Percentiles rank a stretch among this genome's conserved stretches.
phyloP scores from a whole-genome alignment of 2,113 vertebrate species.

The Procavia capensis region DNA sequence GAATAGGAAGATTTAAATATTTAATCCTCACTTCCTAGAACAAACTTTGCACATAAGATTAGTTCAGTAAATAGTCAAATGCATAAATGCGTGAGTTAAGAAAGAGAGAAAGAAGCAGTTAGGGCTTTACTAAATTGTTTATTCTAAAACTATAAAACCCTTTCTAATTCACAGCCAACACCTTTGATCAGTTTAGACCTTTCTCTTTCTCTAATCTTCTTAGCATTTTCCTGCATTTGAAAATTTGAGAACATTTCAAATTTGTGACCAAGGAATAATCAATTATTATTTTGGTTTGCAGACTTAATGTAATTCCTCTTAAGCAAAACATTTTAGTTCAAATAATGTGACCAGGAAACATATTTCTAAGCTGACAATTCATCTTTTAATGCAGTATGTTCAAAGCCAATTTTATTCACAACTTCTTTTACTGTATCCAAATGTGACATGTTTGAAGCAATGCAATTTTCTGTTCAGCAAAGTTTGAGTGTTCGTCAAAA shows the following conservation, averaged over 20 bases:
- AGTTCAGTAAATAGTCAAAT: slow-evolving; percentile 15
- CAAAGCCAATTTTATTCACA: slow-evolving; percentile 72
- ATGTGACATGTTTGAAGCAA: slow-evolving; percentile 44
- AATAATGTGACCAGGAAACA: slow-evolving; percentile 52
- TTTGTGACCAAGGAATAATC: slow-evolving; percentile 30
- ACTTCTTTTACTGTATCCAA: slow-evolving; percentile 54
- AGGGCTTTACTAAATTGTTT: slow-evolving; percentile 40
- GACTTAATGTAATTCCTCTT: slow-evolving; percentile 48
- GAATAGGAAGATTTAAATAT: neutral
- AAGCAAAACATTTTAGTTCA: slow-evolving; percentile 67
- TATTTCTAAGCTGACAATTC: slow-evolving; percentile 66
- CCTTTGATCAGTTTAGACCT: slow-evolving; percentile 37
- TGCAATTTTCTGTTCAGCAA: slow-evolving; percentile 75
- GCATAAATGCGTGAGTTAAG: slow-evolving; percentile 39
- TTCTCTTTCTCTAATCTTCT: slow-evolving; percentile 39
- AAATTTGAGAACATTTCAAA: slow-evolving; percentile 62
- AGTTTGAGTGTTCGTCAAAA: slow-evolving; percentile 72
- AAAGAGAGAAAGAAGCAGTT: neutral
- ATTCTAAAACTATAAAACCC: neutral
- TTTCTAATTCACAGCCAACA: neutral
- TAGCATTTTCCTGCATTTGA: slow-evolving; percentile 45
- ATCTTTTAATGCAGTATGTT: slow-evolving; percentile 56
- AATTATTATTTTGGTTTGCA: slow-evolving; percentile 45
- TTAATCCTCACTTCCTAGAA: neutral
- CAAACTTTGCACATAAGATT: neutral